These are phyloP conservation scores for Patella pellucida DNA, from an alignment of 2,888 invertebrate species.

Conservation along the genomic window DNA sequence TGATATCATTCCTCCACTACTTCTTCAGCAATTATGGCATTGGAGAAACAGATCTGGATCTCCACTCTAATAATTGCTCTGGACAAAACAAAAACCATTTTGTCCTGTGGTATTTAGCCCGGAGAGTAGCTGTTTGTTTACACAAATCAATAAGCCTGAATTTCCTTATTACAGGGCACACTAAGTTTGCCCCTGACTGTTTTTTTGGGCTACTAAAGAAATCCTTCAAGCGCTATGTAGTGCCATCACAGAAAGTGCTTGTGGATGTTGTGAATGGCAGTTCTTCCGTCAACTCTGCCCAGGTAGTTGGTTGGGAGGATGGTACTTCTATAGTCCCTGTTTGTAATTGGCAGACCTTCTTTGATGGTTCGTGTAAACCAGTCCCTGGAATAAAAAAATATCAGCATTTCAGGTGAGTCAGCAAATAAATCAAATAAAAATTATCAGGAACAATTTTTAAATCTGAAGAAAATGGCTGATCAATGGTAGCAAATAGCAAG, in stretches of 20 bases:
- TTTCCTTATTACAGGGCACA: slow-evolving; percentile 32
- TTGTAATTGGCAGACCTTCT: slow-evolving; percentile 28
- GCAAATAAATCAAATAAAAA: no score
- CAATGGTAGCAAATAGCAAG: no score
- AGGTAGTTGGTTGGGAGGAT: slow-evolving; percentile 26
- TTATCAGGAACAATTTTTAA: no score
- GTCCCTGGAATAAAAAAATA: slow-evolving; percentile 27
- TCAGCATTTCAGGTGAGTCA: slow-evolving; percentile 22
- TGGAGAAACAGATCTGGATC: slow-evolving; percentile 16
- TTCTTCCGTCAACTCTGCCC: slow-evolving; percentile 30
- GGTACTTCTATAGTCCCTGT: slow-evolving; percentile 22
- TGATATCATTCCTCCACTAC: slow-evolving; percentile 25
- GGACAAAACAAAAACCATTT: slow-evolving; percentile 30
- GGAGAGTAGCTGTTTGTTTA: slow-evolving; percentile 19
- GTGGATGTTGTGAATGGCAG: slow-evolving; percentile 22
- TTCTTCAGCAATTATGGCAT: slow-evolving; percentile 32
- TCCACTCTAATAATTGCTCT: slow-evolving; percentile 13
- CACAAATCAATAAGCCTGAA: slow-evolving; percentile 20
- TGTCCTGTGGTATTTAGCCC: slow-evolving; percentile 29
- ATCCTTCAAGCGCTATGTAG: slow-evolving; percentile 16
- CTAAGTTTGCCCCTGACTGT: slow-evolving; percentile 38
- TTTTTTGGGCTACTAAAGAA: slow-evolving; percentile 37
- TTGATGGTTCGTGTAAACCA: slow-evolving; percentile 15
- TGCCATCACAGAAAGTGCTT: slow-evolving; percentile 26
- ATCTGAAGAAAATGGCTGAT: no score